Base-by-base conservation (phyloP, 1,140 invertebrate genomes). In the Matsumurasca onukii region DNA sequence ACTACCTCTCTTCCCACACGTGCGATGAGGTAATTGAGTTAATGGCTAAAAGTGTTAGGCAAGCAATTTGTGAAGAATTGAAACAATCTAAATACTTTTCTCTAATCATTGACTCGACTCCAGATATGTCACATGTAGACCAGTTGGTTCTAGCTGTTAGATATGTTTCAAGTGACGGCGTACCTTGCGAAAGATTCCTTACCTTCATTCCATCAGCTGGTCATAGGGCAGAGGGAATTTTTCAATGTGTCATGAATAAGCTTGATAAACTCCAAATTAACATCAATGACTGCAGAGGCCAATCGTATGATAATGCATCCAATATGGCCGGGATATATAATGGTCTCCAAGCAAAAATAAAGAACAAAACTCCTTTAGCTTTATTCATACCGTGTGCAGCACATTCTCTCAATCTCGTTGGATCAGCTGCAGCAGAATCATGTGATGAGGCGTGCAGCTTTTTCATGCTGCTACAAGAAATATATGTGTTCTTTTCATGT, bases 291-390 rank as follows among this genome's bases (percentile, higher is more conserved):
- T 79, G 77, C 52, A 69, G 76, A 69, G 75, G 77, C 9, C 76
- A 79, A 70, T 75, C 74, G 13, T 78, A 78, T 66, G 76, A 78
- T 48, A 79, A 79, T 73, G 78, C 76, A 31, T 66, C 67, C 24
- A 77, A 79, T 69, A 72, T 74, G 72, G 66, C 69, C 52, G 75
- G 71, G 3, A 67, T 63, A 45, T 69, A 69, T 52, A 71, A 71
- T 61, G 66, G 69, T 25, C 59, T 70, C 51, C 67, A 72, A 39
- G 61, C 48, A 29, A 64, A 30, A 62, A 70, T 74, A 67, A 55
- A 51, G 55, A 62, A 68, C 34, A 70, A 64, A 66, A 72, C 73
- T 65, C 9, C 59, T 65, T 72, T 67, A 55, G 69, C 73, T 5
- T 48, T 59, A 29, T 73, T 59, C 45, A 51, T 74, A 49, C 69